A percentile compares a stretch with the other conserved stretches of the same genome.
phyloP scores from a whole-genome alignment of 2,888 invertebrate species.

The Phortica okadai region DNA sequence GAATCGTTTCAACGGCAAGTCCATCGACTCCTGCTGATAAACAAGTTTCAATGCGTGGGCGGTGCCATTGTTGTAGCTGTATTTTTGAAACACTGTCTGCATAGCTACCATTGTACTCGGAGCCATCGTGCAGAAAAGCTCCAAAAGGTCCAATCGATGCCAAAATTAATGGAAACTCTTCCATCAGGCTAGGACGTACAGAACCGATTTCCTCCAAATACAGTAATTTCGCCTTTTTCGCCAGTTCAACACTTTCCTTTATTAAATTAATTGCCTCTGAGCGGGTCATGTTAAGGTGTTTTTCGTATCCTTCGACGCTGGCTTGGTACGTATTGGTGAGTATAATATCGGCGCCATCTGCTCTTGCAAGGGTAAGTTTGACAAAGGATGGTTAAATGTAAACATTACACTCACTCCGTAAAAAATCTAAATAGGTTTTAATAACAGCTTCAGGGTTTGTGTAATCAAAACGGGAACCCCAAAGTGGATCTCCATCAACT shows the following conservation, averaged over 20 bases:
- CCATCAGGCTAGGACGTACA: slow-evolving; percentile 34
- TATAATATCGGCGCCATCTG: slow-evolving; percentile 93
- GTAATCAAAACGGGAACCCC: slow-evolving; percentile 89
- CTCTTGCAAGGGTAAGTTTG: neutral
- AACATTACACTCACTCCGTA: slow-evolving; percentile 79
- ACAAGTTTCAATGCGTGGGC: slow-evolving; percentile 85
- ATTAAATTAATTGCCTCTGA: slow-evolving; percentile 85
- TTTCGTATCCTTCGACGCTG: slow-evolving; percentile 84
- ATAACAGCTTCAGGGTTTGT: slow-evolving; percentile 87
- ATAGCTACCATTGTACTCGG: slow-evolving; percentile 91
- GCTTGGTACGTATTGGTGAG: slow-evolving; percentile 94
- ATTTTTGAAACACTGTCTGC: slow-evolving; percentile 80
- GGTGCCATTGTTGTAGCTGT: slow-evolving; percentile 88
- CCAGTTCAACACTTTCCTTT: slow-evolving; percentile 83
- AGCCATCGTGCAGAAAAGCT: slow-evolving; percentile 90
- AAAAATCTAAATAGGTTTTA: slow-evolving; percentile 87
- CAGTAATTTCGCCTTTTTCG: slow-evolving; percentile 82
- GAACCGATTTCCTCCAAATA: slow-evolving; percentile 77
- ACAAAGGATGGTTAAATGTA: neutral
- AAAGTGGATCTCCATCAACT: slow-evolving; percentile 90
- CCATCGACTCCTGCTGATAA: slow-evolving; percentile 87
- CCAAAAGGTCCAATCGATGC: slow-evolving; percentile 95
- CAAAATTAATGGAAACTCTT: slow-evolving; percentile 79
- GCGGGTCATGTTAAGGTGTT: slow-evolving; percentile 82
- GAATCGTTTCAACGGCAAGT: slow-evolving; percentile 92